Conservation (phyloP, 2,888 invertebrate genomes). For the Napeogenes sylphis region DNA sequence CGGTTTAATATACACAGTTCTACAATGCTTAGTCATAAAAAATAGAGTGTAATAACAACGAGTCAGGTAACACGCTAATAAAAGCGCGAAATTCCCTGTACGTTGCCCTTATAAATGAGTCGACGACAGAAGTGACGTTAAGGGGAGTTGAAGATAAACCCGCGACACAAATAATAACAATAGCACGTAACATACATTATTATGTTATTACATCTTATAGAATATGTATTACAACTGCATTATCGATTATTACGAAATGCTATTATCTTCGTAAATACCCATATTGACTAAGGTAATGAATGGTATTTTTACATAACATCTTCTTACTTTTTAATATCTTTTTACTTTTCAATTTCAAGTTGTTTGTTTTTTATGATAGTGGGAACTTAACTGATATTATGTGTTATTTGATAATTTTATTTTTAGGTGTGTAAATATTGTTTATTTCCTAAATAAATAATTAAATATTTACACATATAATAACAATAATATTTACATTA, state of each 20-base stretch:
- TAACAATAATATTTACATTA: too few relatives aligned
- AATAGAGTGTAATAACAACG: too few relatives aligned
- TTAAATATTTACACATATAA: too few relatives aligned
- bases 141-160: not conserved
- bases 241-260: not conserved
- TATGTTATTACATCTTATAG: not conserved
- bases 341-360: too few relatives aligned
- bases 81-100: not conserved
- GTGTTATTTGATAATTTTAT: too few relatives aligned
- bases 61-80: not conserved
- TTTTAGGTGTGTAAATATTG: too few relatives aligned
- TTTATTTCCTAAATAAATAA: too few relatives aligned
- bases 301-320: not conserved
- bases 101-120: not conserved
- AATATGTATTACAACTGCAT: conserved; percentile 1
- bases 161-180: not conserved
- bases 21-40: too few relatives aligned
- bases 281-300: conserved; percentile 7
- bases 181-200: not conserved
- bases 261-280: not conserved
- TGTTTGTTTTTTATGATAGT: too few relatives aligned
- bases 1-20: too few relatives aligned
- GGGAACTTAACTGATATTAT: too few relatives aligned
- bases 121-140: not conserved
- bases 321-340: too few relatives aligned